Conservation (phyloP, 2,888 invertebrate genomes). For the Zaprionus obscuricornis region DNA sequence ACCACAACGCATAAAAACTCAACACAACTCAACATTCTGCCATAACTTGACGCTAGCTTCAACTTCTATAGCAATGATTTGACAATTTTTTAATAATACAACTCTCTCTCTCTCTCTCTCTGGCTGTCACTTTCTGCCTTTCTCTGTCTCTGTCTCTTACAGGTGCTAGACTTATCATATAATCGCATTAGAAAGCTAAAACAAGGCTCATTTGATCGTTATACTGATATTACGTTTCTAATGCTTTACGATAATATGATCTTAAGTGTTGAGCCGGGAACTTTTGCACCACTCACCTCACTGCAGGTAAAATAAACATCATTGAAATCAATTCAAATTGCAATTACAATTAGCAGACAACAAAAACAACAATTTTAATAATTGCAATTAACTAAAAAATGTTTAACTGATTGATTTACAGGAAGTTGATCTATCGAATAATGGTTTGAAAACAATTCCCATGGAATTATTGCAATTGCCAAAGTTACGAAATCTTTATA, state of each 20-base stretch:
- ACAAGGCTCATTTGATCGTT: slow-evolving; percentile 80
- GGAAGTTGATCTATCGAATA: slow-evolving; percentile 83
- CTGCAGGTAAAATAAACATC: slow-evolving; percentile 75
- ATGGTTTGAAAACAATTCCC: slow-evolving; percentile 82
- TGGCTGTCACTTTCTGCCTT: slow-evolving; percentile 14
- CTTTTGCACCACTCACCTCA: slow-evolving; percentile 80
- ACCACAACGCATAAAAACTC: too few relatives aligned
- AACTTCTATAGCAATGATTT: slow-evolving; percentile 25
- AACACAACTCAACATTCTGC: too few relatives aligned
- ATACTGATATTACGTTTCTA: slow-evolving; percentile 79
- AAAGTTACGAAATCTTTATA: slow-evolving; percentile 86
- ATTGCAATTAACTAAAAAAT: slow-evolving; percentile 20
- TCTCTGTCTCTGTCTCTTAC: too few relatives aligned
- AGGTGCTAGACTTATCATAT: slow-evolving; percentile 82
- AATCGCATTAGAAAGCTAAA: slow-evolving; percentile 83
- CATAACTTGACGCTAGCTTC: too few relatives aligned
- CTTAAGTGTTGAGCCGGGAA: slow-evolving; percentile 82
- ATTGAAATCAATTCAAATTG: slow-evolving; percentile 15
- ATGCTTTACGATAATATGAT: slow-evolving; percentile 83
- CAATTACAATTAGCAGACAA: too few relatives aligned
- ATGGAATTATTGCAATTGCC: slow-evolving; percentile 85
- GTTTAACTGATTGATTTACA: slow-evolving; percentile 39
- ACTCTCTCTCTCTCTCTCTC: too few relatives aligned
- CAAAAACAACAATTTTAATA: slow-evolving; percentile 10
- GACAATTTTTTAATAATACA: slow-evolving; percentile 16